These are phyloP conservation scores for Scartelaos histophorus DNA, from an alignment of 2,113 vertebrate species.

Conservation along the genomic window DNA sequence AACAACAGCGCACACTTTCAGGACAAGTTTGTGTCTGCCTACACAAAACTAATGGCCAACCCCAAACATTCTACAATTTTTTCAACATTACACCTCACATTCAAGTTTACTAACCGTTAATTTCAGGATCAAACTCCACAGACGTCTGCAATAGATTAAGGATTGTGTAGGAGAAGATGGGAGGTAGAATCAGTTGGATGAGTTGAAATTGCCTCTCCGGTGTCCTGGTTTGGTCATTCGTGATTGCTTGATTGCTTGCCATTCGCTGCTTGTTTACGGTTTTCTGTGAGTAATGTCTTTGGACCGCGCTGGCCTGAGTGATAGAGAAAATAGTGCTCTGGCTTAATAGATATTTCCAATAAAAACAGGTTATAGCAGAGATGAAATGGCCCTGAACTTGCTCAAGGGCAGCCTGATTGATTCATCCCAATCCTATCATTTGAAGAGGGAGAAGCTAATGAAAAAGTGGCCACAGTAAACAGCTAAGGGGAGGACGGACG, in stretches of 20 bases:
- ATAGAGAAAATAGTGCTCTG: not conserved
- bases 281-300: slow-evolving; percentile 12
- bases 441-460: not conserved
- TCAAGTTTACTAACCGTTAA: not conserved
- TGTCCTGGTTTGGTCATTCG: slow-evolving; percentile 24
- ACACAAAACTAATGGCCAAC: too few relatives aligned
- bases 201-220: slow-evolving; percentile 11
- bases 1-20: too few relatives aligned
- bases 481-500: not conserved
- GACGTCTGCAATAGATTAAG: not conserved
- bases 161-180: not conserved
- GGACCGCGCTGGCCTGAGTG: not conserved
- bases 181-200: slow-evolving; percentile 2
- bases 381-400: slow-evolving; percentile 1
- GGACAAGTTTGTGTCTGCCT: too few relatives aligned
- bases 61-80: not conserved
- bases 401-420: slow-evolving; percentile 1
- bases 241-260: not conserved
- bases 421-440: not conserved
- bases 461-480: not conserved
- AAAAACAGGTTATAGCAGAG: not conserved
- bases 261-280: slow-evolving; percentile 18
- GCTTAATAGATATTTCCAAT: slow-evolving; percentile 4
- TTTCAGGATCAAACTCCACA: slow-evolving; percentile 6
- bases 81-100: not conserved